Conservation (phyloP, 2,888 invertebrate genomes). For the Aphidoletes aphidimyza region DNA sequence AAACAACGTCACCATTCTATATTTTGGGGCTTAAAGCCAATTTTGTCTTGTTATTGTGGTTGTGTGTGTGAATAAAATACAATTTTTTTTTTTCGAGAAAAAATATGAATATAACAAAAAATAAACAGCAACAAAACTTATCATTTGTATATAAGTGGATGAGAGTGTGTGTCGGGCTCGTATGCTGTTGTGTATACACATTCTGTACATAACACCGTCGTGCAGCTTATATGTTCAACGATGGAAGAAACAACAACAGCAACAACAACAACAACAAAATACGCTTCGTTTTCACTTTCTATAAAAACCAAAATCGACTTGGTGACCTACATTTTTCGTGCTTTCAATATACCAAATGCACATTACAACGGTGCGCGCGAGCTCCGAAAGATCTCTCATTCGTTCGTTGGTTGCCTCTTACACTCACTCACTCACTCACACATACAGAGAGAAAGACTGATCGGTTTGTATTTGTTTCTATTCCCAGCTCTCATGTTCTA, state of each 20-base stretch:
- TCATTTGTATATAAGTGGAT: neutral
- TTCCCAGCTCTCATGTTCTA: slow-evolving; percentile 21
- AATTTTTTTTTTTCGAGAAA: too few species aligned
- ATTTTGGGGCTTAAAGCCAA: neutral
- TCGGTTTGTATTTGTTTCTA: slow-evolving; percentile 12
- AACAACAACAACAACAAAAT: too few species aligned
- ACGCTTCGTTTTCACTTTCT: slow-evolving; percentile 55
- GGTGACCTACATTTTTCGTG: slow-evolving; percentile 54
- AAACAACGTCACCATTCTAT: neutral
- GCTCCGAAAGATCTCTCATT: neutral
- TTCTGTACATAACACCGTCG: too few species aligned
- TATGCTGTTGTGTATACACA: neutral
- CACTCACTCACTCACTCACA: neutral
- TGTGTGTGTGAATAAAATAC: neutral
- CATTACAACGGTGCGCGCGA: neutral
- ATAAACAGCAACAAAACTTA: neutral
- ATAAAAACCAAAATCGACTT: slow-evolving; percentile 50
- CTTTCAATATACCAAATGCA: slow-evolving; percentile 51
- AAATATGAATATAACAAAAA: neutral
- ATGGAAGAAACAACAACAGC: too few species aligned
- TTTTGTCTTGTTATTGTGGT: neutral
- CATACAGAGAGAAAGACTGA: too few species aligned
- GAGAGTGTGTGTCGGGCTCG: neutral
- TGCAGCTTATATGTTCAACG: too few species aligned
- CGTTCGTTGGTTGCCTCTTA: too few species aligned